phyloP scores from a whole-genome alignment of 2,888 invertebrate species.

The Oasisia sp. region DNA sequence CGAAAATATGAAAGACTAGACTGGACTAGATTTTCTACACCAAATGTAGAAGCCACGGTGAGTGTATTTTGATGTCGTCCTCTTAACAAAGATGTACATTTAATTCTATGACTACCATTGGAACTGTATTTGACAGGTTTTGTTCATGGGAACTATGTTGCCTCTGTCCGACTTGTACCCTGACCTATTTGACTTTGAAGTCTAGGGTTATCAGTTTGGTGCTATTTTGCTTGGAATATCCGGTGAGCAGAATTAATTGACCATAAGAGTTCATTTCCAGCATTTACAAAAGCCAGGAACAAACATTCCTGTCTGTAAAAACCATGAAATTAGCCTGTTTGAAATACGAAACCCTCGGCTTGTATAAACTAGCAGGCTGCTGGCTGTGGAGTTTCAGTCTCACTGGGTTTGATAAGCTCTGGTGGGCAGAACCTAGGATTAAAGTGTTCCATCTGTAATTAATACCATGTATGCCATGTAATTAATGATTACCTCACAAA shows the following conservation, averaged over 20 bases:
- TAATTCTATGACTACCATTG: not conserved
- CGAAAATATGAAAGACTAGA: not conserved
- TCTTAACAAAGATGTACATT: not conserved
- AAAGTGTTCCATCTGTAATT: not conserved
- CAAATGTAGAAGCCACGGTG: not conserved
- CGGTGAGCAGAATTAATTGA: not conserved
- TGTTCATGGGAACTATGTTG: not conserved
- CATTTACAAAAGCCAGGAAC: not conserved
- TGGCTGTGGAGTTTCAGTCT: not conserved
- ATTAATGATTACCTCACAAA: not conserved
- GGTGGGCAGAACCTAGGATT: not conserved
- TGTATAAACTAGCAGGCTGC: not conserved
- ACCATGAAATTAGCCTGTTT: constrained; percentile 4
- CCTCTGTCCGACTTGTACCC: not conserved
- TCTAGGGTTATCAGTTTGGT: not conserved
- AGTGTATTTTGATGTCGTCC: not conserved
- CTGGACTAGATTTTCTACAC: not conserved
- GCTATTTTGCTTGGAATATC: not conserved
- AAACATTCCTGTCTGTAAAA: constrained; percentile 13
- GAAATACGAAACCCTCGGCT: constrained; percentile 9
- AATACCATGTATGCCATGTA: not conserved
- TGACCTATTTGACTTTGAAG: constrained; percentile 7
- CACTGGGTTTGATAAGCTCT: not conserved
- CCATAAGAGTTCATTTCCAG: not conserved
- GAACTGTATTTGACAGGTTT: not conserved